Percentiles rank a stretch among this genome's conserved stretches.
Evolutionary conservation across 2,888 invertebrate species (phyloP).

Genomic region (Hirtodrosophila cameraria): DNA sequence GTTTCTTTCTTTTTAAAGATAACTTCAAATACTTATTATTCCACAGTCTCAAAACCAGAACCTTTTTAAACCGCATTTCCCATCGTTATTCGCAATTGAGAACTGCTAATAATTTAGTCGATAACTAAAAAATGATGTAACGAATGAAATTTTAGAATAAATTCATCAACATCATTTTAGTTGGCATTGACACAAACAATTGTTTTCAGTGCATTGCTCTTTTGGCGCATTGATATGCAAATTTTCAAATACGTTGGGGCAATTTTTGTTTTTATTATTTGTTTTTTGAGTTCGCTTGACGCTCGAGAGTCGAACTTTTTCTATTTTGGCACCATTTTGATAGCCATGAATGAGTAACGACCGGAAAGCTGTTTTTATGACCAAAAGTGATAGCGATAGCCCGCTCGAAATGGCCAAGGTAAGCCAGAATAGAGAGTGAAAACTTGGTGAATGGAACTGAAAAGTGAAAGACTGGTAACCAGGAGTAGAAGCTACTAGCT

Average conservation of each 20-base stretch:
- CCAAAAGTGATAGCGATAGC: conserved; percentile 75
- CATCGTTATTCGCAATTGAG: too few relatives aligned
- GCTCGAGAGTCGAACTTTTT: conserved; percentile 50
- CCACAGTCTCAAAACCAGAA: too few relatives aligned
- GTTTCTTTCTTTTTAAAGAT: too few relatives aligned
- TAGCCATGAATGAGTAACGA: conserved; percentile 82
- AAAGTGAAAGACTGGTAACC: not conserved
- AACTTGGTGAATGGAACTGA: conserved; percentile 9
- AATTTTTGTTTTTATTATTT: conserved; percentile 31
- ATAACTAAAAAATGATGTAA: too few relatives aligned
- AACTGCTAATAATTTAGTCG: too few relatives aligned
- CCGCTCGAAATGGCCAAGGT: conserved; percentile 50
- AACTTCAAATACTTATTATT: too few relatives aligned
- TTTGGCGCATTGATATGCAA: conserved; percentile 77
- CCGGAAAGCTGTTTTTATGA: conserved; percentile 83
- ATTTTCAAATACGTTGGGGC: conserved; percentile 66
- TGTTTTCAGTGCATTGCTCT: conserved; percentile 46
- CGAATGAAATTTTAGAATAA: too few relatives aligned
- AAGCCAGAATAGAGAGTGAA: conserved; percentile 37
- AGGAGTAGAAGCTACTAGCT: conserved; percentile 33
- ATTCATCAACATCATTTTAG: too few relatives aligned
- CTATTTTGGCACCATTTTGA: conserved; percentile 78
- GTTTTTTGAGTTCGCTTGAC: conserved; percentile 10
- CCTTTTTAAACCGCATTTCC: too few relatives aligned
- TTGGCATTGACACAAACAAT: not conserved